These are phyloP conservation scores for Penaeus indicus DNA, from an alignment of 1,140 invertebrate species.

Conservation along the genomic window DNA sequence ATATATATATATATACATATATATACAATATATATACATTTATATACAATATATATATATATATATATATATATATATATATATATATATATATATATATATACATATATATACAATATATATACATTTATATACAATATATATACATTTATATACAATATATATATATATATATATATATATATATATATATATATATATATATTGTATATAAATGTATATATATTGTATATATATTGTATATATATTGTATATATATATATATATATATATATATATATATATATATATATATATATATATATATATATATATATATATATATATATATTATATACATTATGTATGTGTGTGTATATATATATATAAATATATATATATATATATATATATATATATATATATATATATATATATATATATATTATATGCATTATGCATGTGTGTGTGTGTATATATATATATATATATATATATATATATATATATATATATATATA, in stretches of 20 bases:
- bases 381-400: no score
- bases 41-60: not conserved
- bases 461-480: no score
- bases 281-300: no score
- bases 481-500: no score
- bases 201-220: not conserved
- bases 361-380: no score
- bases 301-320: no score
- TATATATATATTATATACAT: no score
- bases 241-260: not conserved
- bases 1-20: not conserved
- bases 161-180: constrained; percentile 14
- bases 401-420: no score
- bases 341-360: no score
- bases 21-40: not conserved
- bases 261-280: no score
- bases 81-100: not conserved
- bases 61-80: not conserved
- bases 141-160: constrained; percentile 1
- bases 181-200: constrained; percentile 11
- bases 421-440: no score
- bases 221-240: not conserved
- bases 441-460: no score
- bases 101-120: not conserved
- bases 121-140: not conserved